Evolutionary conservation across 2,888 invertebrate species (phyloP).

Genomic region (Thecophora atra): DNA sequence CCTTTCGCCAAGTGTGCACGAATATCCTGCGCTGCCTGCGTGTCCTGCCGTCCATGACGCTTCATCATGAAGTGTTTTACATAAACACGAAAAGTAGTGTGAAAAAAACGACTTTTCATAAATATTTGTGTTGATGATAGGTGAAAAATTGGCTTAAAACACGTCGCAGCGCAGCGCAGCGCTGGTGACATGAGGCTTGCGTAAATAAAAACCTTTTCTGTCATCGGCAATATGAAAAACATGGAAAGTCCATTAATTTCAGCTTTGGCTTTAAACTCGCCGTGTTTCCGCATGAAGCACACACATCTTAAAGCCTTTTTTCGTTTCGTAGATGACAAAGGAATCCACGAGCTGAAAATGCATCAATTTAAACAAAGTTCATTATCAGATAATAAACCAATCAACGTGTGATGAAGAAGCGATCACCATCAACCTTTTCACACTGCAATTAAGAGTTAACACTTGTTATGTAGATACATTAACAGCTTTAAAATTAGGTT

Average conservation of each 20-base stretch:
- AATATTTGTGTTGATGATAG: constrained; percentile 21
- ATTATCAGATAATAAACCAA: neutral
- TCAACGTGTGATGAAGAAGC: neutral
- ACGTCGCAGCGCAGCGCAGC: neutral
- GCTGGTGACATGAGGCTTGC: neutral
- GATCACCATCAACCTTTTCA: neutral
- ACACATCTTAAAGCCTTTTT: neutral
- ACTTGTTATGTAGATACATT: too few relatives aligned
- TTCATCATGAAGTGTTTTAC: constrained; percentile 9
- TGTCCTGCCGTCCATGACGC: neutral
- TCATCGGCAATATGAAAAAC: neutral
- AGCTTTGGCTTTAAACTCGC: neutral
- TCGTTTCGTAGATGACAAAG: neutral
- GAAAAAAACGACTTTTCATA: constrained; percentile 16
- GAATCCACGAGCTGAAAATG: neutral
- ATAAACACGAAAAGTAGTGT: constrained; percentile 10
- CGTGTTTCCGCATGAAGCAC: neutral
- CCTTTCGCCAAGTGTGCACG: neutral
- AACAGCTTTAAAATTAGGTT: too few relatives aligned
- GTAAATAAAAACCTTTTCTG: neutral
- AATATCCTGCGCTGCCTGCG: constrained; percentile 7
- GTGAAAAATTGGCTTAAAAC: constrained; percentile 20
- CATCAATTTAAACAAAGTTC: too few relatives aligned
- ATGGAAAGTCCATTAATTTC: constrained; percentile 16
- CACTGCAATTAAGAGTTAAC: neutral